Percentiles rank a stretch among this genome's conserved stretches.
Evolutionary conservation across 2,113 vertebrate genomes (phyloP).

Genomic region (Picathartes gymnocephalus): DNA sequence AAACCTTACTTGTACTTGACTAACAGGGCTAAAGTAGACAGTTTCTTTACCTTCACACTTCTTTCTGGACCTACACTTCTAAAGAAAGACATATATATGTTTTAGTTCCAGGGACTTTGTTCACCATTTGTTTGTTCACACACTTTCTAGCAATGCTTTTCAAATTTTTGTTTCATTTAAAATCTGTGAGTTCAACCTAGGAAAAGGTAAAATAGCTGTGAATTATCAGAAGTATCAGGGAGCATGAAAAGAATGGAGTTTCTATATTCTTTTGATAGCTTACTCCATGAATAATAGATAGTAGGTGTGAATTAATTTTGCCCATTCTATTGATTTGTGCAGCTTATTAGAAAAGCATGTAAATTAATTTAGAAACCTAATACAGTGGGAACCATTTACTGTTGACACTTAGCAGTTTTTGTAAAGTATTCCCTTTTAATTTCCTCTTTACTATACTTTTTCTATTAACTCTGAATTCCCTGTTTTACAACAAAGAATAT

Average conservation of each 20-base stretch:
- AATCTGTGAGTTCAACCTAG: background rate
- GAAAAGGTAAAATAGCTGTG: background rate
- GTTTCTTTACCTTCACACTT: background rate
- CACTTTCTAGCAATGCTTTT: background rate
- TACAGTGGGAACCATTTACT: background rate
- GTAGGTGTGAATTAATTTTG: background rate
- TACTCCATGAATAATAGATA: background rate
- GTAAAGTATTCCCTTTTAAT: background rate
- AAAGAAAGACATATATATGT: background rate
- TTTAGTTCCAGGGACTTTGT: background rate
- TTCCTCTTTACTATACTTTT: background rate
- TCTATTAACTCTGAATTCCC: background rate
- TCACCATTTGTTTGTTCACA: background rate
- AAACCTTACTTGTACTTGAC: background rate
- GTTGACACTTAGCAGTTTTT: background rate
- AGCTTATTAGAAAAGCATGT: background rate
- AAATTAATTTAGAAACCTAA: background rate
- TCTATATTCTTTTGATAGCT: background rate
- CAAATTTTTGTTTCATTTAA: background rate
- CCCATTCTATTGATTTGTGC: background rate
- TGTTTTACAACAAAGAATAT: background rate
- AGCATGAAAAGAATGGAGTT: background rate
- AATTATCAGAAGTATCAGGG: background rate
- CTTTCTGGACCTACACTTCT: background rate
- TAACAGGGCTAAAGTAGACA: background rate